These are phyloP conservation scores for Lissocephala sabroskyi DNA, from an alignment of 2,888 invertebrate species.

Conservation along the genomic window DNA sequence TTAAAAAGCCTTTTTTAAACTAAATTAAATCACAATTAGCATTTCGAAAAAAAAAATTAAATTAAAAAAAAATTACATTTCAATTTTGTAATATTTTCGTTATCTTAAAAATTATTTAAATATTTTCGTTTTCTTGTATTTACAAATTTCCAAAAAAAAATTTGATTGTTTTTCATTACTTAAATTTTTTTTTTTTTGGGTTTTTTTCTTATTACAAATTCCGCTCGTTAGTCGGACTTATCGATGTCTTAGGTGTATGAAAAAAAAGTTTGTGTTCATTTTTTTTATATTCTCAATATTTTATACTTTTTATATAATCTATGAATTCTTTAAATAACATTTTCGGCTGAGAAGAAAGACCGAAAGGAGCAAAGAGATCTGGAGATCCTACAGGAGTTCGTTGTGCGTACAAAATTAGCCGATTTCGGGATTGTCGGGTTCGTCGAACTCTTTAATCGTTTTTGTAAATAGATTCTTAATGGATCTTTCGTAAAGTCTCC, in stretches of 20 bases:
- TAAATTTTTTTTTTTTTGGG: no score
- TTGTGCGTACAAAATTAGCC: no score
- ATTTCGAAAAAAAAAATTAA: conserved; percentile 23
- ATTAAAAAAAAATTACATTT: not conserved
- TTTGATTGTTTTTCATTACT: conserved; percentile 1
- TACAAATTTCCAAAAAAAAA: conserved; percentile 3
- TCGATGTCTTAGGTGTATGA: conserved; percentile 40
- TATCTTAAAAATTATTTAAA: not conserved
- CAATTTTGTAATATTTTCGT: not conserved
- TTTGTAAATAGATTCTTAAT: no score
- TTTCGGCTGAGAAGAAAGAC: no score
- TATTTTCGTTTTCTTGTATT: not conserved
- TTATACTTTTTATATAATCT: conserved; percentile 10
- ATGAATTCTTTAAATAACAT: conserved; percentile 17
- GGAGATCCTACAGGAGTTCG: no score
- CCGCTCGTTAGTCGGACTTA: no score
- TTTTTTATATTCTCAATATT: conserved; percentile 2
- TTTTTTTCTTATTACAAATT: no score
- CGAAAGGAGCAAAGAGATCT: no score
- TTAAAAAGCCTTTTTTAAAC: conserved; percentile 51
- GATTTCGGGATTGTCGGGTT: no score
- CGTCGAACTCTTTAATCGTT: no score
- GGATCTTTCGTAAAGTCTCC: no score
- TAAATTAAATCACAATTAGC: conserved; percentile 59
- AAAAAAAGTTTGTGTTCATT: conserved; percentile 22